Percentiles rank a stretch among this genome's conserved stretches.
These are phyloP conservation scores for Protomyctophum bolini DNA, from an alignment of 2,113 vertebrate genomes.

Conservation along the genomic window DNA sequence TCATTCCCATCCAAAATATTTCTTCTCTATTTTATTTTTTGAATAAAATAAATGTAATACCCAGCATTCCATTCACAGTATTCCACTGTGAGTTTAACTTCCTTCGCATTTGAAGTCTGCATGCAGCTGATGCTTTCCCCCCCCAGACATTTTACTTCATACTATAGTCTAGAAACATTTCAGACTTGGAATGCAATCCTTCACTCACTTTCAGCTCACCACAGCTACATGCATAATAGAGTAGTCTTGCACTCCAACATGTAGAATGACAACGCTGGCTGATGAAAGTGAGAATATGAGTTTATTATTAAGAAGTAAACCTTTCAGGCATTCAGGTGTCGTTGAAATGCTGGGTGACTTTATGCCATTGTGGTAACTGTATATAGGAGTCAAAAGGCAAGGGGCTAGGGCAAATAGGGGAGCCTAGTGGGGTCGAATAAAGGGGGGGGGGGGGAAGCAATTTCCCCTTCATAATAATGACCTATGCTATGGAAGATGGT, in stretches of 20 bases:
- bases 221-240: not conserved
- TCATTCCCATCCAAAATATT: no score
- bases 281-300: not conserved
- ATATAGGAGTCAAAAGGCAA: constrained; percentile 80
- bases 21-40: no score
- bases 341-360: constrained; percentile 71
- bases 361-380: constrained; percentile 77
- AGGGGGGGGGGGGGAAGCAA: constrained; percentile 21
- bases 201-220: not conserved
- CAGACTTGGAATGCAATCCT: no score
- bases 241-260: not conserved
- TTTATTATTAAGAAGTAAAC: not conserved
- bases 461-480: not conserved
- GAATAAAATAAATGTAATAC: no score
- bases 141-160: no score
- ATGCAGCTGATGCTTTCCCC: no score
- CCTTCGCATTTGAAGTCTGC: no score
- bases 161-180: no score
- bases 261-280: not conserved
- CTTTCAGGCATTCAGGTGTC: constrained; percentile 76
- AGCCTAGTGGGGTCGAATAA: constrained; percentile 43
- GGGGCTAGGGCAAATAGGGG: constrained; percentile 71
- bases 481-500: not conserved
- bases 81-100: no score
- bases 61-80: no score